Conservation (phyloP, 1,140 invertebrate genomes). For the Platorchestia sp. region DNA sequence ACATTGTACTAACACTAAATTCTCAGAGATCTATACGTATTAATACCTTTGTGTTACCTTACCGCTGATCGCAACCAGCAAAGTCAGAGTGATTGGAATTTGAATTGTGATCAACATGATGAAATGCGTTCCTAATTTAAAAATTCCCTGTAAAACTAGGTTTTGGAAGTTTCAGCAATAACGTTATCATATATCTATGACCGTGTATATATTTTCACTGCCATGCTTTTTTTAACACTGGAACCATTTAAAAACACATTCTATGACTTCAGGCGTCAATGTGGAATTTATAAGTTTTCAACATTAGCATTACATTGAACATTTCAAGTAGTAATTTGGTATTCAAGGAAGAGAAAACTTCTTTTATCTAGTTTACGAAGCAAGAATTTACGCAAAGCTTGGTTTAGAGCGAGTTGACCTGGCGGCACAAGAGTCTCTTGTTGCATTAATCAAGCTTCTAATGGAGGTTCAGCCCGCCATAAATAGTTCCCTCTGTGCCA, state of each 20-base stretch:
- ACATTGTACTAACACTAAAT: too few species aligned
- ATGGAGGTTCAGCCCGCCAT: conserved; percentile 44
- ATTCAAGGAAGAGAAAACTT: neutral
- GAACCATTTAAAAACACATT: neutral
- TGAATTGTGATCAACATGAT: too few species aligned
- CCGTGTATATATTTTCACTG: too few species aligned
- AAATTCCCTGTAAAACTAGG: too few species aligned
- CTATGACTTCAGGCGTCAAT: neutral
- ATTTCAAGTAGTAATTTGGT: neutral
- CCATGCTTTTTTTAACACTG: neutral
- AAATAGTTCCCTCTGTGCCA: conserved; percentile 26
- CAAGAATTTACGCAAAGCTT: conserved; percentile 4
- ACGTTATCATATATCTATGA: too few species aligned
- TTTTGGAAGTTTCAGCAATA: neutral
- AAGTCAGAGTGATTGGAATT: too few species aligned
- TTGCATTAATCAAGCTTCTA: conserved; percentile 43
- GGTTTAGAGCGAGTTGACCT: conserved; percentile 16
- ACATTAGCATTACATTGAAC: neutral
- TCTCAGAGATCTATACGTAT: too few species aligned
- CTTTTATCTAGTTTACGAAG: neutral
- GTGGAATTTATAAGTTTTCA: neutral
- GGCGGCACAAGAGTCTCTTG: neutral
- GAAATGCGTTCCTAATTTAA: too few species aligned
- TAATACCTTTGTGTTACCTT: too few species aligned
- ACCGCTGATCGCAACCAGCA: too few species aligned